phyloP scores from a whole-genome alignment of 2,797 vertebrate genomes.

The Acanthornis magna region DNA sequence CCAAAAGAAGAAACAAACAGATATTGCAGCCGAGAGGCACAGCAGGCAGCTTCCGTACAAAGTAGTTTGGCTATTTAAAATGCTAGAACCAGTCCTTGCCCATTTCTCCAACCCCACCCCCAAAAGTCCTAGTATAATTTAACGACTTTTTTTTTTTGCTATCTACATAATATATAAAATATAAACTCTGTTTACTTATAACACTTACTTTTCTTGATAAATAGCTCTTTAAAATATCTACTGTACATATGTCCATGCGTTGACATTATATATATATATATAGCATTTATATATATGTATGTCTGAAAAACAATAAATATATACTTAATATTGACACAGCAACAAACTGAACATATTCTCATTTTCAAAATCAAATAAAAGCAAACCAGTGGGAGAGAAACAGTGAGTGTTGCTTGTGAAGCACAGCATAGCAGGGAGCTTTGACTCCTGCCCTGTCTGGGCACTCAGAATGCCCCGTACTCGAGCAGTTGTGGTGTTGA shows the following conservation, averaged over 20 bases:
- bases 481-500: background rate
- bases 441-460: constrained; percentile 21
- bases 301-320: constrained; percentile 84
- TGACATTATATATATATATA: constrained; percentile 75
- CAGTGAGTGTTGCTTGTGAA: constrained; percentile 59
- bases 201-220: constrained; percentile 84
- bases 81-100: constrained; percentile 42
- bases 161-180: constrained; percentile 86
- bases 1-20: constrained; percentile 49
- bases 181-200: constrained; percentile 87
- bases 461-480: background rate
- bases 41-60: constrained; percentile 46
- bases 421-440: constrained; percentile 28
- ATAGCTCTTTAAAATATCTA: constrained; percentile 85
- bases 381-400: constrained; percentile 42
- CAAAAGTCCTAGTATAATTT: constrained; percentile 73
- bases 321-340: constrained; percentile 75
- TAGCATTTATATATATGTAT: constrained; percentile 75
- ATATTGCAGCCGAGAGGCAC: constrained; percentile 18
- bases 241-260: constrained; percentile 85
- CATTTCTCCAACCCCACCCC: constrained; percentile 37
- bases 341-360: constrained; percentile 67
- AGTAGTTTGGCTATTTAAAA: constrained; percentile 64
- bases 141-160: constrained; percentile 66
- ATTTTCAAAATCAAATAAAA: constrained; percentile 30